Percentiles rank a stretch among this genome's conserved stretches.
Conservation (phyloP, 2,797 vertebrate genomes). For the Euthynnus affinis region DNA sequence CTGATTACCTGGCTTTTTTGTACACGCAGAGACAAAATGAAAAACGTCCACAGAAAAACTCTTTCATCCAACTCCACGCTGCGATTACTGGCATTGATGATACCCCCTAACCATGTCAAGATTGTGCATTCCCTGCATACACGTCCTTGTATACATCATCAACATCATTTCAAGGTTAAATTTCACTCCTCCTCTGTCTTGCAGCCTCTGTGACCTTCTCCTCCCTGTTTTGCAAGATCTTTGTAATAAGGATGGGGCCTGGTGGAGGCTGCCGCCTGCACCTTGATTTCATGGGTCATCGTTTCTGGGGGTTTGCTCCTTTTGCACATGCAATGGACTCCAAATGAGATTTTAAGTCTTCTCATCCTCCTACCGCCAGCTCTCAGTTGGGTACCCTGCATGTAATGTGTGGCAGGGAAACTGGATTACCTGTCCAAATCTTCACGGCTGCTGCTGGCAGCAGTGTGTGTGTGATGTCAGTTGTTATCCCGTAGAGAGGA, state of each 20-base stretch:
- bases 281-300: conserved; percentile 71
- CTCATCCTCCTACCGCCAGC: conserved; percentile 30
- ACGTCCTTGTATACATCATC: neutral
- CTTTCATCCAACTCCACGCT: conserved; percentile 47
- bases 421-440: conserved; percentile 55
- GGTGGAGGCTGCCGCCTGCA: conserved; percentile 17
- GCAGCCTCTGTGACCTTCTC: conserved; percentile 33
- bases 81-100: conserved; percentile 13
- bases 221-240: conserved; percentile 16
- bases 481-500: conserved; percentile 20
- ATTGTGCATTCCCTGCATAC: neutral
- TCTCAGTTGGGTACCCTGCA: conserved; percentile 11
- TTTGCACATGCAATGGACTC: conserved; percentile 39
- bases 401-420: conserved; percentile 37
- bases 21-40: conserved; percentile 23
- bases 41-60: conserved; percentile 1
- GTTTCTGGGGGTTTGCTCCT: conserved; percentile 49
- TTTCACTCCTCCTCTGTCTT: neutral
- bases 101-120: neutral
- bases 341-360: conserved; percentile 63
- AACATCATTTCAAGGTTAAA: conserved; percentile 26
- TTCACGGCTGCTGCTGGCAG: conserved; percentile 18
- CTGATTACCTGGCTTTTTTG: conserved; percentile 51
- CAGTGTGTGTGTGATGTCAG: conserved; percentile 11
- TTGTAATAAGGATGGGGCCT: conserved; percentile 37